Conservation (phyloP, 2,113 vertebrate genomes). For the Cygnus buccinator region DNA sequence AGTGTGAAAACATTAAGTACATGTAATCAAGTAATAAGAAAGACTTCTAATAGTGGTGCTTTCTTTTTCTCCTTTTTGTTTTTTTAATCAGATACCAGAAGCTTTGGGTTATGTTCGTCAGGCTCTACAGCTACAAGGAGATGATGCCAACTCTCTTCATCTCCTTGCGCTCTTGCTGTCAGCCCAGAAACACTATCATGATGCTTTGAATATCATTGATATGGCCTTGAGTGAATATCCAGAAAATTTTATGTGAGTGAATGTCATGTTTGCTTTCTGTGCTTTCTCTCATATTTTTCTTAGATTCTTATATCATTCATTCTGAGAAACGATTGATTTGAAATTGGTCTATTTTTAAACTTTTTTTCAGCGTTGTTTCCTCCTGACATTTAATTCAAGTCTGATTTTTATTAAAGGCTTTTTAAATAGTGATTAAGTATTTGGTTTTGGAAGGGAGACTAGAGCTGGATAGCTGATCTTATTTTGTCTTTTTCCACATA, state of each 20-base stretch:
- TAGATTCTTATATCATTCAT: neutral
- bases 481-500: neutral
- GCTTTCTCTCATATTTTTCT: neutral
- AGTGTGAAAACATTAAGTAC: neutral
- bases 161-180: constrained; percentile 94
- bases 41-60: neutral
- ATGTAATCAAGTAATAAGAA: neutral
- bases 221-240: constrained; percentile 98
- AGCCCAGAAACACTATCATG: constrained; percentile 97
- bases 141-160: constrained; percentile 95
- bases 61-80: constrained; percentile 22
- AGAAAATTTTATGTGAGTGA: constrained; percentile 94
- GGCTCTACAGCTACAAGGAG: constrained; percentile 95
- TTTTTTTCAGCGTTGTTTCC: neutral
- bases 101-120: constrained; percentile 96
- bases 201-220: constrained; percentile 96
- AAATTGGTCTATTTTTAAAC: neutral
- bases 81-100: constrained; percentile 89
- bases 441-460: neutral
- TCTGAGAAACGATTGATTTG: neutral
- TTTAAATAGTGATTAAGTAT: neutral
- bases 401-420: neutral
- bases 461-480: neutral
- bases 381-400: neutral
- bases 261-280: neutral